Conservation (phyloP, 2,797 vertebrate species). For the Lacerta agilis region DNA sequence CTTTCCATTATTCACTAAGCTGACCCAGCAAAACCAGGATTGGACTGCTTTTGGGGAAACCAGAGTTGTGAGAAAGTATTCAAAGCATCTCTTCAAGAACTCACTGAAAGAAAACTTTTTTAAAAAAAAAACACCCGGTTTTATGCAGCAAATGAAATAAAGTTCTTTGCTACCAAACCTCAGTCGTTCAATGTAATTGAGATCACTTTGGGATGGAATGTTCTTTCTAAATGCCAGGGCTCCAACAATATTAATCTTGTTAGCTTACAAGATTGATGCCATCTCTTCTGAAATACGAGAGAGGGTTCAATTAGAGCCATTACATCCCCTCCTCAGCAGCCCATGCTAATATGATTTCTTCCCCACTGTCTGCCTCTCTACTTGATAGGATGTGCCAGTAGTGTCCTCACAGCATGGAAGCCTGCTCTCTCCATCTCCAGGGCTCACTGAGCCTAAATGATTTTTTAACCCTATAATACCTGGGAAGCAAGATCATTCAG, state of each 20-base stretch:
- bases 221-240: constrained; percentile 71
- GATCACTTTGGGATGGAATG: constrained; percentile 69
- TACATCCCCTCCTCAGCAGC: constrained; percentile 69
- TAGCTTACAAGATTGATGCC: constrained; percentile 72
- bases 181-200: constrained; percentile 71
- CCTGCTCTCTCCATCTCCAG: constrained; percentile 6
- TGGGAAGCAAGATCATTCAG: constrained; percentile 31
- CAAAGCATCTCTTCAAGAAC: constrained; percentile 32
- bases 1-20: not conserved
- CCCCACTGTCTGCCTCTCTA: constrained; percentile 48
- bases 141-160: constrained; percentile 66
- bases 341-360: constrained; percentile 65
- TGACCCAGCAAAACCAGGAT: not conserved
- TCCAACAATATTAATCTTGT: constrained; percentile 72
- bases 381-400: constrained; percentile 44
- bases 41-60: not conserved
- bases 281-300: constrained; percentile 63
- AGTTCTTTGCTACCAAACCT: constrained; percentile 49
- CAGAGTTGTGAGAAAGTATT: not conserved
- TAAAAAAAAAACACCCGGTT: constrained; percentile 13
- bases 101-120: not conserved
- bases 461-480: not conserved
- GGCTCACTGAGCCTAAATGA: not conserved
- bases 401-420: constrained; percentile 62
- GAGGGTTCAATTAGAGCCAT: constrained; percentile 71